Conservation (phyloP, 2,797 vertebrate species). For the Limosa lapponica region DNA sequence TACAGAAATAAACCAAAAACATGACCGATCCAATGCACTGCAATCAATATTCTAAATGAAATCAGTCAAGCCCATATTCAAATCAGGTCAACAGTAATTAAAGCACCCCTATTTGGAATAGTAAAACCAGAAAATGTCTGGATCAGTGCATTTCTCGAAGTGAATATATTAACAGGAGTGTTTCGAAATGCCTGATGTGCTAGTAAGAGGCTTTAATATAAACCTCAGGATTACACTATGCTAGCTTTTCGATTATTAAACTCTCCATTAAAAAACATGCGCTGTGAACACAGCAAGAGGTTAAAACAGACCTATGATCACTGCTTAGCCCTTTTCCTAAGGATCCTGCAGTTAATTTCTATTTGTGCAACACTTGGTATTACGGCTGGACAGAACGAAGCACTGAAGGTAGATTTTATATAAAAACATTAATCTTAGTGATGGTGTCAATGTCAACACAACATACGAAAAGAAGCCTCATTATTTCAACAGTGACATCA, state of each 20-base stretch:
- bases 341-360: background rate
- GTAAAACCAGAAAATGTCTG: background rate
- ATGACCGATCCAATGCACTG: background rate
- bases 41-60: constrained; percentile 32
- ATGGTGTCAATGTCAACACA: background rate
- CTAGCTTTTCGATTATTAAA: constrained; percentile 14
- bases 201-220: constrained; percentile 57
- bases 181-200: background rate
- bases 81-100: constrained; percentile 51
- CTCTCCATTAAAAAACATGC: background rate
- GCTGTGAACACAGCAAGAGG: background rate
- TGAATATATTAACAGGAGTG: background rate
- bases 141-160: background rate
- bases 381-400: background rate
- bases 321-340: background rate
- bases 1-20: background rate
- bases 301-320: background rate
- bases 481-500: background rate
- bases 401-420: background rate
- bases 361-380: background rate
- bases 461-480: background rate
- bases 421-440: background rate
- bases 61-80: constrained; percentile 12
- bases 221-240: constrained; percentile 45
- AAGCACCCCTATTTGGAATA: background rate